Base-by-base conservation (phyloP, 2,888 invertebrate species). In the Drosophila maculinotata region DNA sequence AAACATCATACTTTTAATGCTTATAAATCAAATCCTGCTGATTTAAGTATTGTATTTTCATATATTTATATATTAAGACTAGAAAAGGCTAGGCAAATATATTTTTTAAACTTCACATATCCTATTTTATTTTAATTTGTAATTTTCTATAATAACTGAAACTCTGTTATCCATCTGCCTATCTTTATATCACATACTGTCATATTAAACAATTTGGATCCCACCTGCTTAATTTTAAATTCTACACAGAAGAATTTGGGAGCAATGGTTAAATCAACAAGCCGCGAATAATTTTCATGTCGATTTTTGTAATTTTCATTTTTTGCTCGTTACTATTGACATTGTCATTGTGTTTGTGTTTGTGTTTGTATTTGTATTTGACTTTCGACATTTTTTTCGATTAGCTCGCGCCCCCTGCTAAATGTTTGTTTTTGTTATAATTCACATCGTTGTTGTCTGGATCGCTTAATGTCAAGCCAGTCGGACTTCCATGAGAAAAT, bases 391-490 rank as follows among this genome's bases (percentile, higher is more conserved):
- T 69, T 83, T 80, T 65, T 79, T 79, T 74, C 62, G 79, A 80
- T 87, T 85, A 84, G 80, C 62, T 38, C 8, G 23, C 35, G 10
- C 1, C 25, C 25, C 44, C 30, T 9, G 48, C 45, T 48, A 36
- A 48, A 59, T 81, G 69, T 81, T 83, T 81, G 81, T 72, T 76
- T 80, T 86, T 81, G 70, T 72, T 80, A 86, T 86, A 83, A 83
- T 76, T 76, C 74, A 65, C 73, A 62, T 33, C 47, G 69, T 44
- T 67, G 68, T 53, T 70, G 74, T 68, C 72, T 57, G 66, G 45
- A 71, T 45, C 47, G 58, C 20, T 67, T 72, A 79, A 76, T 64
- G 59, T 57, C 52, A 63, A 71, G 45, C 64, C 62, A 45, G 60
- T 57, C 52, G 63, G 36, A 51, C 38, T 48, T 39, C 36, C 54